Percentiles rank a stretch among this genome's conserved stretches.
Conservation (phyloP, 2,113 vertebrate species). For the Vulpes lagopus region DNA sequence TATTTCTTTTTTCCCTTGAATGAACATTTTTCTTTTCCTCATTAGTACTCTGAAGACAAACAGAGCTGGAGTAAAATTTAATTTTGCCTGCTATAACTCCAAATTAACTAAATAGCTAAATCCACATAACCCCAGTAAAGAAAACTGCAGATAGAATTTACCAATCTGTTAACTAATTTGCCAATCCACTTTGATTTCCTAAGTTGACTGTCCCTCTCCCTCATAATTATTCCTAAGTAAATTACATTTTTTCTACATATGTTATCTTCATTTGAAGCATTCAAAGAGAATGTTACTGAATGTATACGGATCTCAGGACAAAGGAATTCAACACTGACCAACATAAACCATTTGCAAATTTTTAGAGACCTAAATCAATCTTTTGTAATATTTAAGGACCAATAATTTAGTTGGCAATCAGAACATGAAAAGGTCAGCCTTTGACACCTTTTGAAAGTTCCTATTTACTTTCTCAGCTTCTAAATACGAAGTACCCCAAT, state of each 20-base stretch:
- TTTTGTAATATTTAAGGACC: background rate
- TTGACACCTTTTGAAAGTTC: background rate
- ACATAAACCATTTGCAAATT: background rate
- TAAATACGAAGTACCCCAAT: background rate
- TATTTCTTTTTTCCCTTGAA: background rate
- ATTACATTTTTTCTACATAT: background rate
- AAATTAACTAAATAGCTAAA: constrained; percentile 12
- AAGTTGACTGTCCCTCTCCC: background rate
- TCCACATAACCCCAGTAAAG: background rate
- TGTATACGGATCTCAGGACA: background rate
- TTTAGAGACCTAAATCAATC: background rate
- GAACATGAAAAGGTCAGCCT: background rate
- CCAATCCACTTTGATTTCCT: background rate
- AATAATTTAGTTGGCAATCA: background rate
- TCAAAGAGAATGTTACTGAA: background rate
- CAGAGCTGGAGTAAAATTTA: background rate
- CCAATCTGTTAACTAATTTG: background rate
- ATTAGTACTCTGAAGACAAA: constrained; percentile 29
- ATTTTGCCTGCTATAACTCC: background rate
- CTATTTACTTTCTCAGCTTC: background rate
- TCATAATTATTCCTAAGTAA: background rate
- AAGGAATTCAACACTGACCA: background rate
- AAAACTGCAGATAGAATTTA: background rate
- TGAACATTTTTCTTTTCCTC: constrained; percentile 23
- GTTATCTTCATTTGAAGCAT: background rate